Evolutionary conservation across 2,888 invertebrate genomes (phyloP), one percentile per base, ranked within the genome.

Genomic region (Taphrorychus bicolor): DNA sequence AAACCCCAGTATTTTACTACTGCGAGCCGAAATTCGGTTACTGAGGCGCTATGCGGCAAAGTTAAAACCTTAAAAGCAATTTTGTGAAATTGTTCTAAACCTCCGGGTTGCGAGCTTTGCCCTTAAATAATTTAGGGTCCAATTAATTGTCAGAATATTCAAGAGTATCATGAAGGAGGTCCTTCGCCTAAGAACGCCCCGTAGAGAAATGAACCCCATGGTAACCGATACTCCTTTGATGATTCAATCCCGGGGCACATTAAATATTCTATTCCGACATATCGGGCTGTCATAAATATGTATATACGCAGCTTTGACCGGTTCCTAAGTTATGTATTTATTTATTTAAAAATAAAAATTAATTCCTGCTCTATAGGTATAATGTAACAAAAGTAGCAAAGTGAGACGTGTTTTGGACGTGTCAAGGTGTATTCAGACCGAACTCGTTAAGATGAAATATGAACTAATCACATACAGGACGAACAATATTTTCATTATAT

Each of bases 201-300:
- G 45, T 32, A 19, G 61, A 45, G 57, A 61, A 58, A 62, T 45
- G 45, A 49, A 49, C 45, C 17, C 45, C 61, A 21, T 62, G 22
- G 53, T 62, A 51, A 67, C 57, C 52, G 58, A 53, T 62, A 58
- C 61, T 58, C 52, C 21, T 67, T 62, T 62, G 58, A 67, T 61
- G 32, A 14, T 62, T 58, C 22, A 66, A 60, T 56, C 52, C 18
- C 18, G 41, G 48, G 17, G 18, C 45, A n/a, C 48, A 60, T 56
- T 48, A 49, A 60, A 53, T 14, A 59, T 59, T 59, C 24, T 19
- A 52, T 42, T 52, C 42, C 14, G 51, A 58, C 40, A 56, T 56
- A 56, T 56, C 62, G 45, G 18, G 23, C 21, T 17, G n/a, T 17
- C 51, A 41, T 63, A 40, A 63, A 63, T 57, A 57, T 57, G 49